These are phyloP conservation scores for Theodoxus fluviatilis DNA, from an alignment of 2,888 invertebrate genomes.

Conservation along the genomic window DNA sequence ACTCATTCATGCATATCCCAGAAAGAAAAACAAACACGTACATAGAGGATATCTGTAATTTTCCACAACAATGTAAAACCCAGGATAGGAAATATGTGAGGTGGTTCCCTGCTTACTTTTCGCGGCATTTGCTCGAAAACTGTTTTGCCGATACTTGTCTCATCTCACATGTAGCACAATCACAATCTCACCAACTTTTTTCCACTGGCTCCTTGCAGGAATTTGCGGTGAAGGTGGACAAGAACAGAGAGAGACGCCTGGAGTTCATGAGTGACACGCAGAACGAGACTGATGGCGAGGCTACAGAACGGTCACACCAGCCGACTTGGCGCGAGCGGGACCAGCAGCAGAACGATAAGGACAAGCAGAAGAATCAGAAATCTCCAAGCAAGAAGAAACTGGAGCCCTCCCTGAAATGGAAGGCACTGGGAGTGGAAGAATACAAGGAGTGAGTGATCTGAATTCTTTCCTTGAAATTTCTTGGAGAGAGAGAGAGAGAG, in stretches of 20 bases:
- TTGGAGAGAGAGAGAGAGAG: no score
- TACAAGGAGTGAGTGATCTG: constrained; percentile 42
- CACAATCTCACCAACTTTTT: neutral
- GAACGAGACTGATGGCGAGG: constrained; percentile 42
- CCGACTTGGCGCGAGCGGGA: constrained; percentile 33
- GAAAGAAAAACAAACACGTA: no score
- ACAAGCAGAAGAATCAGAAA: constrained; percentile 44
- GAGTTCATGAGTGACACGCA: constrained; percentile 35
- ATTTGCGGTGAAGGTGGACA: constrained; percentile 39
- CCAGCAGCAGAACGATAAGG: constrained; percentile 43
- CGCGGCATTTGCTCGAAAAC: no score
- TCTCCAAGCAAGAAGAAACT: constrained; percentile 53
- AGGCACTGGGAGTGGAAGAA: constrained; percentile 56
- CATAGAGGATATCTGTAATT: no score
- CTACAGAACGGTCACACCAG: constrained; percentile 36
- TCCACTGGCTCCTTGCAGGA: constrained; percentile 31
- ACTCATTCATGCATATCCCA: no score
- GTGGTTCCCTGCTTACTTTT: no score
- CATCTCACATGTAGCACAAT: no score
- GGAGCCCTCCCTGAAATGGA: constrained; percentile 63
- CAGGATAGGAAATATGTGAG: no score
- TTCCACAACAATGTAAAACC: no score
- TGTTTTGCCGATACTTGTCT: no score
- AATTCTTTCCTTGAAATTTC: no score
- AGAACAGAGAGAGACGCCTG: constrained; percentile 39